Evolutionary conservation across 2,113 vertebrate species (phyloP).

Genomic region (Poeciliopsis prolifica): DNA sequence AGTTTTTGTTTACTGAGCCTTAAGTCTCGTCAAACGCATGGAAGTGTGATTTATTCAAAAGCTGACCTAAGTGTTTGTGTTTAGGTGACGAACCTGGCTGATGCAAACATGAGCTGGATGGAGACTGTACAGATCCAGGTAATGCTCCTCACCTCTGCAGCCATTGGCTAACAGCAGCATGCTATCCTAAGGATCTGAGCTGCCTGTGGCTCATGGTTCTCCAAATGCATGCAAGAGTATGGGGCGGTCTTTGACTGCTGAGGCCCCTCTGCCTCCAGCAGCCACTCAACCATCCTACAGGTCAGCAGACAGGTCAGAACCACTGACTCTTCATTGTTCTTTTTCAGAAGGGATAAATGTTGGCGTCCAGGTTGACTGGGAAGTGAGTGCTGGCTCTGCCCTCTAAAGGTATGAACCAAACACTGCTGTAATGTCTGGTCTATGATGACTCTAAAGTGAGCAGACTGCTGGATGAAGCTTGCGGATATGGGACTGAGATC

Average conservation of each 20-base stretch:
- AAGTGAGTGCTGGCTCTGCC: no score
- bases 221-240: slow-evolving; percentile 84
- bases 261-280: slow-evolving; percentile 71
- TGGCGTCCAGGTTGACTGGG: no score
- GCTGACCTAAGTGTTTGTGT: neutral
- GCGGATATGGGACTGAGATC: slow-evolving; percentile 95
- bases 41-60: neutral
- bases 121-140: neutral
- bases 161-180: slow-evolving; percentile 16
- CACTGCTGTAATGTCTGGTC: slow-evolving; percentile 62
- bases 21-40: neutral
- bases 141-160: neutral
- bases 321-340: no score
- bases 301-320: no score
- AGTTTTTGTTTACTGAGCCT: slow-evolving; percentile 76
- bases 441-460: slow-evolving; percentile 75
- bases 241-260: slow-evolving; percentile 82
- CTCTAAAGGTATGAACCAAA: slow-evolving; percentile 25
- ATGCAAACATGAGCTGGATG: neutral
- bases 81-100: slow-evolving; percentile 28
- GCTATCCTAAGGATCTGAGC: slow-evolving; percentile 61
- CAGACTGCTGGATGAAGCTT: slow-evolving; percentile 87
- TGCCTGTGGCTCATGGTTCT: slow-evolving; percentile 74
- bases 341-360: no score
- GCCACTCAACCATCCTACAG: slow-evolving; percentile 86